phyloP scores from a whole-genome alignment of 64 coral and sea anemone species.

The Montipora foliosa region DNA sequence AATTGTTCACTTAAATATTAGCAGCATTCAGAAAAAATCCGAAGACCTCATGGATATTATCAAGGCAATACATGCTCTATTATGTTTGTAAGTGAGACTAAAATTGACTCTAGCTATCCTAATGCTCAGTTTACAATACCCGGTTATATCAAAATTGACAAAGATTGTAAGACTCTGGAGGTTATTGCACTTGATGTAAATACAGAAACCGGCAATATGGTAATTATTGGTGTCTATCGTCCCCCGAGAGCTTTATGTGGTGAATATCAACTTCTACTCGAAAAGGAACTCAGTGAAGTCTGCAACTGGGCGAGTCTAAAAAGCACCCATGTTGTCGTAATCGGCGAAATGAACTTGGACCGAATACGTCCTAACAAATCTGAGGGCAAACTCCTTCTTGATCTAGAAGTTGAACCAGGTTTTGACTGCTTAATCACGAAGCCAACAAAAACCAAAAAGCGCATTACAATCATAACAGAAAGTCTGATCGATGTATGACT shows the following conservation, averaged over 20 bases:
- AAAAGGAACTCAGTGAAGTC: slow-evolving; percentile 63
- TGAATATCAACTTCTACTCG: slow-evolving; percentile 48
- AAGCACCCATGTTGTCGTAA: slow-evolving; percentile 29
- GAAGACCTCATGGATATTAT: neutral
- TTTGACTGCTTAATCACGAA: too few species aligned
- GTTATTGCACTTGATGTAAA: slow-evolving; percentile 38
- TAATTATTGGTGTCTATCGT: slow-evolving; percentile 29
- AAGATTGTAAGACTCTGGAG: slow-evolving; percentile 55
- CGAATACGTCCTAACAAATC: too few species aligned
- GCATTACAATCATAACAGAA: too few species aligned
- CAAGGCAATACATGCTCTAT: slow-evolving; percentile 7
- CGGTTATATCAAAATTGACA: slow-evolving; percentile 30
- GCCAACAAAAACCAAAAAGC: too few species aligned
- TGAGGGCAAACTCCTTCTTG: too few species aligned
- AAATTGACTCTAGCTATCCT: slow-evolving; percentile 40
- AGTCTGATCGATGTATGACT: too few species aligned
- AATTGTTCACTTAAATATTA: slow-evolving; percentile 22
- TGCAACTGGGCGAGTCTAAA: slow-evolving; percentile 64
- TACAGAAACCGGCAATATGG: slow-evolving; percentile 34
- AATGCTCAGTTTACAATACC: slow-evolving; percentile 29
- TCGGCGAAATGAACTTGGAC: too few species aligned
- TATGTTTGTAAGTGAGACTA: slow-evolving; percentile 40
- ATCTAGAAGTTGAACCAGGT: too few species aligned
- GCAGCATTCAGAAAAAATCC: neutral
- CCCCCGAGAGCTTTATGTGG: neutral